A percentile compares a stretch with the other conserved stretches of the same genome.
phyloP scores from a whole-genome alignment of 2,888 invertebrate species.

The Chrysopilus asiliformis region DNA sequence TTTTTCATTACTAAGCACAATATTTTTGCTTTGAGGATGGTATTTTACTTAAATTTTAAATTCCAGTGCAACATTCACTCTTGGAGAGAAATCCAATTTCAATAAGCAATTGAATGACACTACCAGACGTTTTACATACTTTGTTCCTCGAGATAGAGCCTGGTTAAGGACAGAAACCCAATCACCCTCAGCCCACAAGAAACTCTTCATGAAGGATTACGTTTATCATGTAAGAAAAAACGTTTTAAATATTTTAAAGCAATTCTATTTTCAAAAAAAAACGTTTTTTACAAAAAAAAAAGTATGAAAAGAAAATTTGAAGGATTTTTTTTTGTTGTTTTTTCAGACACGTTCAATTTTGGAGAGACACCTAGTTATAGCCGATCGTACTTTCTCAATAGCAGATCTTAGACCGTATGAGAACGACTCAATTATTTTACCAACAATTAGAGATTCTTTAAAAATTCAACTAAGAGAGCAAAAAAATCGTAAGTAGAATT shows the following conservation, averaged over 20 bases:
- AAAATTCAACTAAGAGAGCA: slow-evolving; percentile 61
- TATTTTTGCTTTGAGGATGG: too few species aligned
- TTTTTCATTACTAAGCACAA: too few species aligned
- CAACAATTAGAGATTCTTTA: slow-evolving; percentile 58
- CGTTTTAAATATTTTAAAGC: too few species aligned
- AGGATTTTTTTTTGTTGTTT: slow-evolving; percentile 12
- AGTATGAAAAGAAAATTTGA: too few species aligned
- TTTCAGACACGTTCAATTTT: slow-evolving; percentile 66
- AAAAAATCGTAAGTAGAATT: slow-evolving; percentile 53
- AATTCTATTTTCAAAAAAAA: too few species aligned
- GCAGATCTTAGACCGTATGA: slow-evolving; percentile 48
- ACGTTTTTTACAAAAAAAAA: too few species aligned
- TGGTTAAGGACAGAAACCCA: slow-evolving; percentile 66
- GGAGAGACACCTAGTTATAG: slow-evolving; percentile 77
- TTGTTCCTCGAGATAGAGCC: slow-evolving; percentile 80
- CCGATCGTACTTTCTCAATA: slow-evolving; percentile 65
- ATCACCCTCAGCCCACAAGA: slow-evolving; percentile 71
- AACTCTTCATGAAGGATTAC: slow-evolving; percentile 67
- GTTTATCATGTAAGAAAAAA: slow-evolving; percentile 58
- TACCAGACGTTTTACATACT: slow-evolving; percentile 73
- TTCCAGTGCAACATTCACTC: slow-evolving; percentile 56
- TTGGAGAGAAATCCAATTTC: slow-evolving; percentile 63
- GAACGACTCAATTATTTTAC: slow-evolving; percentile 49
- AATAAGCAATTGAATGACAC: slow-evolving; percentile 64
- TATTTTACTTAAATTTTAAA: too few species aligned